Conservation (phyloP, 1,140 invertebrate genomes). For the Pachyrhynchus sulphureomaculatus region DNA sequence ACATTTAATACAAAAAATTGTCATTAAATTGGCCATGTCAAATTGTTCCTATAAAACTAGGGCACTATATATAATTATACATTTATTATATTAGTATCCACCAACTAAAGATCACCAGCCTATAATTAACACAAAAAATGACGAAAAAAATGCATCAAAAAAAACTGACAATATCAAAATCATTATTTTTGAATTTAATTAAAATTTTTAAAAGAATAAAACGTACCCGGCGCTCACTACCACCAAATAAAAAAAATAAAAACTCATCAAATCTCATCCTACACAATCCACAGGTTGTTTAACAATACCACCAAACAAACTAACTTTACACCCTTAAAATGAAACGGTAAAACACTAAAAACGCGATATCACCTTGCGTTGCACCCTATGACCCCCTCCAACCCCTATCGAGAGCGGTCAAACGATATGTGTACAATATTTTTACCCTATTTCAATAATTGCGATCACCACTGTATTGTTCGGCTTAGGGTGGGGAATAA, state of each 20-base stretch:
- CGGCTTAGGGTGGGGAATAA: neutral
- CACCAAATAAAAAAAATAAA: too few relatives aligned
- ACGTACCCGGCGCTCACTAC: too few relatives aligned
- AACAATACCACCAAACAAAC: slow-evolving; percentile 8
- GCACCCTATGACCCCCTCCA: slow-evolving; percentile 14
- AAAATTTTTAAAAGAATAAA: too few relatives aligned
- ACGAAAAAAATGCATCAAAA: too few relatives aligned
- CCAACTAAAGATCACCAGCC: too few relatives aligned
- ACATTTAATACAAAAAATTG: too few relatives aligned
- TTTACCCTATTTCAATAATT: slow-evolving; percentile 29
- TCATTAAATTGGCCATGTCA: too few relatives aligned
- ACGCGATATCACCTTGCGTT: slow-evolving; percentile 20
- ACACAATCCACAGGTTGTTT: slow-evolving; percentile 31
- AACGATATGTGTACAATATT: slow-evolving; percentile 20
- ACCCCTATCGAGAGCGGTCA: slow-evolving; percentile 9
- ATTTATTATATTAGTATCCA: neutral
- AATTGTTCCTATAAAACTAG: too few relatives aligned
- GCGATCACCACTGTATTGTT: slow-evolving; percentile 1
- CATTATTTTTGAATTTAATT: too few relatives aligned
- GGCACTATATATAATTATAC: too few relatives aligned
- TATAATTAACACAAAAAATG: too few relatives aligned
- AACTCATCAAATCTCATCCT: neutral
- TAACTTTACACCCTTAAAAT: slow-evolving; percentile 22
- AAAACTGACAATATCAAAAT: too few relatives aligned
- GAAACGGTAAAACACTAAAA: slow-evolving; percentile 23